Evolutionary conservation across 2,797 vertebrate species (phyloP).

Genomic region (Ficedula albicollis): DNA sequence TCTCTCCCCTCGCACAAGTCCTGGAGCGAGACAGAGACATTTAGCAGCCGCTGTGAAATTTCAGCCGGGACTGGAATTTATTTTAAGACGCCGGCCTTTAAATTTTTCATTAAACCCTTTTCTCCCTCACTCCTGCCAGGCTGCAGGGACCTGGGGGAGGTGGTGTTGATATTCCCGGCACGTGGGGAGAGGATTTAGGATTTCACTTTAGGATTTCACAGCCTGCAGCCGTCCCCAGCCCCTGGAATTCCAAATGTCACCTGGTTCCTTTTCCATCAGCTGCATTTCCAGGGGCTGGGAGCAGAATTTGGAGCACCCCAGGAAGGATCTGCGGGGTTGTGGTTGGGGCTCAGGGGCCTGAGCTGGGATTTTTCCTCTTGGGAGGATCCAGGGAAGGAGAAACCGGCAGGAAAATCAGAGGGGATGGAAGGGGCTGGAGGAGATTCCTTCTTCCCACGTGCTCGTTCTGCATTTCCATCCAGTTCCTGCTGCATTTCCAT

Average conservation of each 20-base stretch:
- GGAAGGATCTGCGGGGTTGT: fast-evolving
- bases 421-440: background rate
- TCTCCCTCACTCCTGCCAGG: background rate
- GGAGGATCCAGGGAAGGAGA: background rate
- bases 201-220: background rate
- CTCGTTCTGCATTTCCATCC: background rate
- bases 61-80: conserved; percentile 55
- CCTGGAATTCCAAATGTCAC: fast-evolving
- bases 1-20: background rate
- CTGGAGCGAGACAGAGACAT: background rate
- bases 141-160: background rate
- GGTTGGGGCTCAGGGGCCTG: background rate
- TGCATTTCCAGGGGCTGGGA: background rate
- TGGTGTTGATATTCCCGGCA: background rate
- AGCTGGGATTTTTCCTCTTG: background rate
- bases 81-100: conserved; percentile 51
- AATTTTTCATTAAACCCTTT: conserved; percentile 50
- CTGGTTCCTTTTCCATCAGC: fast-evolving
- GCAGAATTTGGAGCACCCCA: background rate
- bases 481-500: no score
- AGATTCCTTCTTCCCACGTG: background rate
- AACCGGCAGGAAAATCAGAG: background rate
- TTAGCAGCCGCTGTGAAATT: conserved; percentile 34
- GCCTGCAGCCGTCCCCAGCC: background rate
- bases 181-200: background rate